phyloP scores from a whole-genome alignment of 2,113 vertebrate genomes.

The Dicentrarchus labrax region DNA sequence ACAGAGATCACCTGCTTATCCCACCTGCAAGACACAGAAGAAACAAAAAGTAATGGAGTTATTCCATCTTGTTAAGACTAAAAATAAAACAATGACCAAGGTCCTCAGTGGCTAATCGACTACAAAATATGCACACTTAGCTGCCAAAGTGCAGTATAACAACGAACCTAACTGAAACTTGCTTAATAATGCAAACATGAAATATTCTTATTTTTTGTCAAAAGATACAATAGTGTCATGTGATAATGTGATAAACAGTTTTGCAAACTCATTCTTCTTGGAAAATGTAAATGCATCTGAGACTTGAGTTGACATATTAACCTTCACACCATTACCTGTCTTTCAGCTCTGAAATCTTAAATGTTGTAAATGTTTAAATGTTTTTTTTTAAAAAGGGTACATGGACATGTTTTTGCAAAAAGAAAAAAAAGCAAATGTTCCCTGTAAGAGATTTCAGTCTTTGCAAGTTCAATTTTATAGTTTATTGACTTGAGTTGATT shows the following conservation, averaged over 20 bases:
- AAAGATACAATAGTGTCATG: background rate
- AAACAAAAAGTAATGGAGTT: background rate
- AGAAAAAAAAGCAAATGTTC: background rate
- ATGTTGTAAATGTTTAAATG: too few species aligned
- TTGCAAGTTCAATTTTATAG: background rate
- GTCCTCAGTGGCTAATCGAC: background rate
- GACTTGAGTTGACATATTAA: background rate
- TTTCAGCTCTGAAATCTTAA: background rate
- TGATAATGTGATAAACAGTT: background rate
- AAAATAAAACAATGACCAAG: conserved; percentile 5
- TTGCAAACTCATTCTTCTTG: background rate
- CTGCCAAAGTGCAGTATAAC: background rate
- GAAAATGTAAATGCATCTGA: background rate
- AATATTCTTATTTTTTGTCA: background rate
- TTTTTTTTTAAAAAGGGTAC: background rate
- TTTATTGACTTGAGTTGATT: background rate
- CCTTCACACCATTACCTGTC: background rate
- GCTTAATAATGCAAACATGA: background rate
- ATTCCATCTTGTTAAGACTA: background rate
- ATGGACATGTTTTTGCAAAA: background rate
- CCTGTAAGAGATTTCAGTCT: background rate
- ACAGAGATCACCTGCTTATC: conserved; percentile 91
- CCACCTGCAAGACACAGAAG: conserved; percentile 86
- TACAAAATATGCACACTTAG: background rate
- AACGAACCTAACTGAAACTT: background rate